Evolutionary conservation across 1,140 invertebrate genomes (phyloP), one percentile per base, ranked within the genome.

Genomic region (Eriosoma lanigerum): DNA sequence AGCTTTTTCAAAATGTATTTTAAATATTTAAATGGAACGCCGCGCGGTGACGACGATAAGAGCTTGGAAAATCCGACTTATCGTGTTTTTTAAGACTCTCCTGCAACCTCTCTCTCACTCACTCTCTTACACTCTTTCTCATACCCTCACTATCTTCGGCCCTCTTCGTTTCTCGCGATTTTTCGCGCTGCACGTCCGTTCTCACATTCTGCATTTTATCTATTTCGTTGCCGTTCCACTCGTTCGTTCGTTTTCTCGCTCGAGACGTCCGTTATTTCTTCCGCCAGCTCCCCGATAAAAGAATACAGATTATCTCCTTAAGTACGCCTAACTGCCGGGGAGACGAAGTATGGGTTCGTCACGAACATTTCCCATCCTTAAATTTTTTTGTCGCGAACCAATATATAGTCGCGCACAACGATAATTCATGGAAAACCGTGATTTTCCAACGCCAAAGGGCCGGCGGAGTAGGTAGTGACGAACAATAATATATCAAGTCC

Each of bases 21-120:
- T 52, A 52, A 72, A 72, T 72, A 72, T 72, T 72, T 52, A 72
- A 72, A 70, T n/a, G 64, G 19, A 66, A 44, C 66, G 46, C 15
- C n/a, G 64, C 64, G 38, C 46, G 38, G 38, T 46, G 64, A 68
- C 38, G 44, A 50, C 44, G 68, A 72, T 72, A 72, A 72, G 68
- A 52, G 48, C 68, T 72, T 9, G 46, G 46, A 52, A 72, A 52
- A 72, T 21, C 48, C 68, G 68, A 72, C 68, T 72, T 72, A 72
- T 72, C 68, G 68, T 72, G 68, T 29, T 72, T 72, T 52, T 52
- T 68, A 68, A 64, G 32, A n/a, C 62, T 64, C 60, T 64, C 32
- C 10, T 38, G 9, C 15, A 19, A 24, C 19, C 62, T 64, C 62
- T n/a, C 26, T 64, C 9, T n/a, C 4, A 9, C 17, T 38, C 9